Evolutionary conservation across 2,888 invertebrate species (phyloP), one percentile per base, ranked within the genome.

Genomic region (Hypselothyrea guttata): DNA sequence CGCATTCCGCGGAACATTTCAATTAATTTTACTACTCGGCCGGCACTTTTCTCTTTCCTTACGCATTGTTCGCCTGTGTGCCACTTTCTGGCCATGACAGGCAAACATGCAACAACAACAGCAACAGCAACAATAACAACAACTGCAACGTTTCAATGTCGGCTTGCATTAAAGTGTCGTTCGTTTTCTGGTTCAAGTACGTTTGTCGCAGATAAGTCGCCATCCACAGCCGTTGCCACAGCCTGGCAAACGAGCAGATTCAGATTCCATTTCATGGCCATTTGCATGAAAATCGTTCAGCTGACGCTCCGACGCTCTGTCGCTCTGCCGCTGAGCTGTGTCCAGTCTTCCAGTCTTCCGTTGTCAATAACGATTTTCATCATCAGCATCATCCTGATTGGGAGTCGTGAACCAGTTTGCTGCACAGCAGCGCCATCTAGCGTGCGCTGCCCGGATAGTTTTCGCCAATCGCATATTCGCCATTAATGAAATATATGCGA

Each of bases 111-210:
- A 33, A 59, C 35, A 33, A n/a, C 55, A 34, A 13, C 35, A 33
- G 9, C 61, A 40, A 46, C 61, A 33, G 22, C 51, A 58, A 60
- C 60, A 15, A 35, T 51, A 33, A 47, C 47, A 13, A 40, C 58
- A 51, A 51, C 61, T 44, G 34, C 76, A 82, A 76, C 84, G 84
- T 78, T 86, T 81, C 84, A 78, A 86, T 86, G 86, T 87, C 86
- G 87, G 76, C 76, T 85, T 72, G 84, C 78, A 86, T 86, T 86
- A 84, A 85, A 84, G 85, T 84, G 86, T 86, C 87, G 85, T 69
- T 79, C 74, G 84, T 69, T 86, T 85, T 87, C 85, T 87, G 87
- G 86, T 87, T 87, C 87, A 87, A 87, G 87, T 87, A 87, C 87
- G 87, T 85, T 84, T 75, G 74, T 60, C 69, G 64, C 72, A 68